phyloP scores from a whole-genome alignment of 2,113 vertebrate genomes.

The Apistogramma diplotaenia region DNA sequence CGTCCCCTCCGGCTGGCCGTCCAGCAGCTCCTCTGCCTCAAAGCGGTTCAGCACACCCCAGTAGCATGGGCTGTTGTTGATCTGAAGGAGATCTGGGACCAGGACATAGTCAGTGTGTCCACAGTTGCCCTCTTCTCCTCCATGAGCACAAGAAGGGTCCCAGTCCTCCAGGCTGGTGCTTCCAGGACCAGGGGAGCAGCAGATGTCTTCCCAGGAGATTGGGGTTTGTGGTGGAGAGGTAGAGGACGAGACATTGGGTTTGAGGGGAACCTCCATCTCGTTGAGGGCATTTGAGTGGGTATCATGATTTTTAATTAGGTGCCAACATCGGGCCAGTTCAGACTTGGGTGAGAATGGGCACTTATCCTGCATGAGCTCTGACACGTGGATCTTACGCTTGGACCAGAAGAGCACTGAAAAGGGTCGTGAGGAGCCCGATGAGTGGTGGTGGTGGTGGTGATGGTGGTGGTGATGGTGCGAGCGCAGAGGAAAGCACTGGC shows the following conservation, averaged over 20 bases:
- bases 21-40: constrained; percentile 91
- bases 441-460: constrained; percentile 80
- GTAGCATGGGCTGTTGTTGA: constrained; percentile 95
- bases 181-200: constrained; percentile 58
- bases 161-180: constrained; percentile 81
- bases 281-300: constrained; percentile 67
- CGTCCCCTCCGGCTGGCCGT: constrained; percentile 94
- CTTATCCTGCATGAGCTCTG: constrained; percentile 93
- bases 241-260: constrained; percentile 59
- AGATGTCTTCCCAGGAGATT: constrained; percentile 76
- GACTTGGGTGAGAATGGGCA: constrained; percentile 93
- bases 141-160: constrained; percentile 83
- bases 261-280: constrained; percentile 73
- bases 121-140: constrained; percentile 74
- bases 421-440: constrained; percentile 57
- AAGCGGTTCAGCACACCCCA: constrained; percentile 98
- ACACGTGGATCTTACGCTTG: constrained; percentile 94
- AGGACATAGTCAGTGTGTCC: constrained; percentile 84
- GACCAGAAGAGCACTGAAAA: constrained; percentile 83
- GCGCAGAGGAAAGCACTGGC: constrained; percentile 92
- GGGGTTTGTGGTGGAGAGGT: constrained; percentile 69
- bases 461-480: constrained; percentile 82
- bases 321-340: constrained; percentile 92
- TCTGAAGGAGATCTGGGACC: constrained; percentile 95
- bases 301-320: constrained; percentile 89